phyloP scores from a whole-genome alignment of 2,113 vertebrate species.

The Osmerus eperlanus region DNA sequence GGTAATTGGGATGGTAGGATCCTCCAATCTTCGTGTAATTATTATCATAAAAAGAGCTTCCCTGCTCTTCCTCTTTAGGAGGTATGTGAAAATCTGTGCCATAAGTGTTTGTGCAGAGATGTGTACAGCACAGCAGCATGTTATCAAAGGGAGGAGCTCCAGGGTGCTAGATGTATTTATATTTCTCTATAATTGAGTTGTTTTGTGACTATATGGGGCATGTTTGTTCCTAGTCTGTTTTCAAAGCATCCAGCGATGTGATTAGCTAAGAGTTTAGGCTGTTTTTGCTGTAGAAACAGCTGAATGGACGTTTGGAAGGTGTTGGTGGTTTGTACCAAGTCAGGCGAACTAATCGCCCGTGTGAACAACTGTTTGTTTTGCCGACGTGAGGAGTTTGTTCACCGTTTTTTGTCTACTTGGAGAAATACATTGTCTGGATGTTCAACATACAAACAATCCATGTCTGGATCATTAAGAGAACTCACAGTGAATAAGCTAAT shows the following conservation, averaged over 20 bases:
- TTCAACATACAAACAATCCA: too few species aligned
- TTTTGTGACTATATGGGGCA: conserved; percentile 31
- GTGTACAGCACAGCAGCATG: conserved; percentile 39
- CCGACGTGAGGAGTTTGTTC: too few species aligned
- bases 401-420: too few species aligned
- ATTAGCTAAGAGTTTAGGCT: conserved; percentile 8
- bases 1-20: conserved; percentile 46
- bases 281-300: conserved; percentile 5
- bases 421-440: too few species aligned
- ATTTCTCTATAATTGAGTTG: conserved; percentile 51
- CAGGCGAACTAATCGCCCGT: neutral
- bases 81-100: conserved; percentile 41
- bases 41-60: conserved; percentile 36
- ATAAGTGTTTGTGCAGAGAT: conserved; percentile 37
- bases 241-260: conserved; percentile 11
- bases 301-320: neutral
- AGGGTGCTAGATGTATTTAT: conserved; percentile 49
- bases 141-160: conserved; percentile 52
- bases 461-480: too few species aligned
- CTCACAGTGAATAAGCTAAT: too few species aligned
- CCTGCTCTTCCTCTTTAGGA: conserved; percentile 42
- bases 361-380: neutral
- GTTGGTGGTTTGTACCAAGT: neutral
- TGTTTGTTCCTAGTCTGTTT: conserved; percentile 14
- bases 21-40: conserved; percentile 49